Evolutionary conservation across 2,797 vertebrate species (phyloP).

Genomic region (Kryptopterus vitreolus): DNA sequence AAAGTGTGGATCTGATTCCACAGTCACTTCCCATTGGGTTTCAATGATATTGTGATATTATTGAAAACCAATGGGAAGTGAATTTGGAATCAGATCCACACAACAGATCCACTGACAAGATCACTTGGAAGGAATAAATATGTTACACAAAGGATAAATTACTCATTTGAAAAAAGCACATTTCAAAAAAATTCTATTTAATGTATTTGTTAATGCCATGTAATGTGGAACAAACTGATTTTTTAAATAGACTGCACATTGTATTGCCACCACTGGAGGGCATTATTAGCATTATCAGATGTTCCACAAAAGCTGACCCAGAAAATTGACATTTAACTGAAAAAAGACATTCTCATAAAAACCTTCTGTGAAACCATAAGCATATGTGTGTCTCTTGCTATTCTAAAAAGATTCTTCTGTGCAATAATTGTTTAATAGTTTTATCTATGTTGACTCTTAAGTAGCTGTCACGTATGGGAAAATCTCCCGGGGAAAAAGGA

Average conservation of each 20-base stretch:
- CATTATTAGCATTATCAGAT: constrained; percentile 4
- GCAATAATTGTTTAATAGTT: background rate
- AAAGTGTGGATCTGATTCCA: background rate
- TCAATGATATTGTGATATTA: background rate
- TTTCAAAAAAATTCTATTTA: background rate
- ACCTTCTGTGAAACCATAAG: background rate
- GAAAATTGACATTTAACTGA: background rate
- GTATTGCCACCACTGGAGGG: constrained; percentile 35
- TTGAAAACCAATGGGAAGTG: no score
- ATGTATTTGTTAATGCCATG: background rate
- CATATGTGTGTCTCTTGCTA: background rate
- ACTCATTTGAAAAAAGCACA: background rate
- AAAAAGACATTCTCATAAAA: background rate
- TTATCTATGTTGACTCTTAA: background rate
- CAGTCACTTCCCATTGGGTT: background rate
- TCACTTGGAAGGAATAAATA: background rate
- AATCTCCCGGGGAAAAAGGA: background rate
- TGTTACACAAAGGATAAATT: background rate
- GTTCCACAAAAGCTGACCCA: constrained; percentile 19
- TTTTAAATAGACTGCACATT: background rate
- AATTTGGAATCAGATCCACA: no score
- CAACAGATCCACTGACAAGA: no score
- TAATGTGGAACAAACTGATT: background rate
- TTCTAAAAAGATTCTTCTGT: background rate
- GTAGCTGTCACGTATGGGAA: background rate